Evolutionary conservation across 2,113 vertebrate species (phyloP).

Genomic region (Cephalopholis sonnerati): DNA sequence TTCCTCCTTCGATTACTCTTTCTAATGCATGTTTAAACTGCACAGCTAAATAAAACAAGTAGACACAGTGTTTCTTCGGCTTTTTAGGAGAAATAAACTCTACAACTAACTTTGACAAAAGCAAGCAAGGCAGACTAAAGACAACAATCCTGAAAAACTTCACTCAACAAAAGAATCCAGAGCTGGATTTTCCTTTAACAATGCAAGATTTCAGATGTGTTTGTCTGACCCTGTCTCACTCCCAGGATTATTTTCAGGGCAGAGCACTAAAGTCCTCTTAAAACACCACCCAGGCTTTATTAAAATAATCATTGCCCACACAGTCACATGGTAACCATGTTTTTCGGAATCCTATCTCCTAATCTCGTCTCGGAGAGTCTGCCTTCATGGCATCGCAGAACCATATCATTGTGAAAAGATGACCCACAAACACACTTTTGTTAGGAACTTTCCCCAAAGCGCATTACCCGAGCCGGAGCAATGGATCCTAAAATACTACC

Average conservation of each 20-base stretch:
- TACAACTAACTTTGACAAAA: neutral
- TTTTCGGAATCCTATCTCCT: constrained; percentile 62
- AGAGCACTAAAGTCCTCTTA: neutral
- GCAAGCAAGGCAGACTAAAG: neutral
- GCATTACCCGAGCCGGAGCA: constrained; percentile 38
- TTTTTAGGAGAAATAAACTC: neutral
- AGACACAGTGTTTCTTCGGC: neutral
- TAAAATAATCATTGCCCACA: constrained; percentile 63
- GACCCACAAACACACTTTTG: constrained; percentile 79
- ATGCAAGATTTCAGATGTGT: constrained; percentile 22
- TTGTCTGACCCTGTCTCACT: constrained; percentile 24
- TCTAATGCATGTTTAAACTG: neutral
- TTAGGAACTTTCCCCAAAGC: constrained; percentile 55
- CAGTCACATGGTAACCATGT: constrained; percentile 39
- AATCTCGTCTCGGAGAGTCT: constrained; percentile 49
- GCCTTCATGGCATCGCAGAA: constrained; percentile 34
- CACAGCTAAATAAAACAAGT: neutral
- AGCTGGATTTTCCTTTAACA: neutral
- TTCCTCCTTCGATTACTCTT: neutral
- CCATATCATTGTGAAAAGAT: constrained; percentile 47
- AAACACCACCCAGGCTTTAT: constrained; percentile 51
- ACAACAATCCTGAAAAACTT: neutral
- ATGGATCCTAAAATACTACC: constrained; percentile 63
- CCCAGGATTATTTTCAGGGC: constrained; percentile 33
- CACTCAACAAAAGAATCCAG: neutral